Base-by-base conservation (phyloP, 2,797 vertebrate species). In the Heteromormyrus szaboi region DNA sequence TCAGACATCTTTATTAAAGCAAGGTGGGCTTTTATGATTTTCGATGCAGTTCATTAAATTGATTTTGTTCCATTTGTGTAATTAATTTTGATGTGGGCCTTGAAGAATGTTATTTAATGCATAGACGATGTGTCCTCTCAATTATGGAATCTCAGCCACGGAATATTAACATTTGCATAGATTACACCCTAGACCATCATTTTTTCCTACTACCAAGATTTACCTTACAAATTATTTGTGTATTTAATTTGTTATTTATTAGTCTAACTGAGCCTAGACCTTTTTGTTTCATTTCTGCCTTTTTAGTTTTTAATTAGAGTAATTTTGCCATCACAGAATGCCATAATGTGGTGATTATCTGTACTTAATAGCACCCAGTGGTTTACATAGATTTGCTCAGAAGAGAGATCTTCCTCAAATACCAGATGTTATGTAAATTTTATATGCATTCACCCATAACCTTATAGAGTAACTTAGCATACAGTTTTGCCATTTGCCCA, bases 261-360 rank as follows among this genome's bases (percentile, higher is more conserved):
- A 44, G 37, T 46, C 19, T 19, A 79, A 37, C 72, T 79, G 72
- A 44, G 17, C 72, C 37, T 79, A 37, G 11, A 72, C 65, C 65
- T 17, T 76, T 41, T 76, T 41, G 5, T 76, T 76, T 76, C 0
- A 41, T 41, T 76, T 76, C 33, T 37, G 25, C 68, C 25, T 81
- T 79, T 37, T 81, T 72, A 37, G n/a, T 50, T 50, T 92, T 93
- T 95, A 96, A 96, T 95, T 95, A 94, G 95, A 93, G 93, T 95
- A 95, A 95, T 96, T 96, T 95, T 93, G 94, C 94, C 95, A 96
- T 96, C 95, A 94, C 93, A 93, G 93, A 95, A 93, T 89, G 92
- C 92, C 92, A 93, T 90, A 53, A 91, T 92, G 92, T 92, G 92
- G 87, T 93, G 93, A 96, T 96, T 96, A 96, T 95, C 95, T 96